Evolutionary conservation across 2,797 vertebrate genomes (phyloP).

Genomic region (Poecilia velifera): DNA sequence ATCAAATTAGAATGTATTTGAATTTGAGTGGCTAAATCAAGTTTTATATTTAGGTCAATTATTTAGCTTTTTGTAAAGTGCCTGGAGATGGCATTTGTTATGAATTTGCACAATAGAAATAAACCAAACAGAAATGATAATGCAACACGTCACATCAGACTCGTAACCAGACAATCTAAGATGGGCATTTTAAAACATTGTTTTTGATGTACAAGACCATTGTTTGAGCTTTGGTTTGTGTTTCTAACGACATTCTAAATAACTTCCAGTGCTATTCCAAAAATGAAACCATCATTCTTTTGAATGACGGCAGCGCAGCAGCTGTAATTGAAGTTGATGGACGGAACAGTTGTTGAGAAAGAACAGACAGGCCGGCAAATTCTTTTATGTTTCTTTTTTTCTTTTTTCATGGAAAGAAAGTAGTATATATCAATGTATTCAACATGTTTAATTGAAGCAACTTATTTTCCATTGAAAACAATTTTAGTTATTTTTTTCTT

Average conservation of each 20-base stretch:
- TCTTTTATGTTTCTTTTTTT: background rate
- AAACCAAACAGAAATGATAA: background rate
- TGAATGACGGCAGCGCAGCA: background rate
- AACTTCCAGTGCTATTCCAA: slow-evolving; percentile 2
- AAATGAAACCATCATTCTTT: slow-evolving; percentile 5
- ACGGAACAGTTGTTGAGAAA: slow-evolving; percentile 4
- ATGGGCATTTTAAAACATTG: background rate
- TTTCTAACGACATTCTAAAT: background rate
- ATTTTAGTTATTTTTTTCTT: background rate
- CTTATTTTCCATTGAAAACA: background rate
- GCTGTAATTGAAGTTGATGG: background rate
- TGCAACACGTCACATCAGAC: background rate
- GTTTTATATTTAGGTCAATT: background rate
- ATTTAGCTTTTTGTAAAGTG: background rate
- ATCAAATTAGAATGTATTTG: background rate
- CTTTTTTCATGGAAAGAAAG: background rate
- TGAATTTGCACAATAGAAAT: background rate
- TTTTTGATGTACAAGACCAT: background rate
- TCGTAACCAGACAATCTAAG: background rate
- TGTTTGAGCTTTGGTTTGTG: background rate
- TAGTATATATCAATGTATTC: background rate
- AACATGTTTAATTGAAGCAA: background rate
- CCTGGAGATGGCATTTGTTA: background rate
- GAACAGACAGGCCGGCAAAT: background rate
- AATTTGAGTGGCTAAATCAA: background rate